Conservation (phyloP, 2,888 invertebrate species). For the Smittia sp. region DNA sequence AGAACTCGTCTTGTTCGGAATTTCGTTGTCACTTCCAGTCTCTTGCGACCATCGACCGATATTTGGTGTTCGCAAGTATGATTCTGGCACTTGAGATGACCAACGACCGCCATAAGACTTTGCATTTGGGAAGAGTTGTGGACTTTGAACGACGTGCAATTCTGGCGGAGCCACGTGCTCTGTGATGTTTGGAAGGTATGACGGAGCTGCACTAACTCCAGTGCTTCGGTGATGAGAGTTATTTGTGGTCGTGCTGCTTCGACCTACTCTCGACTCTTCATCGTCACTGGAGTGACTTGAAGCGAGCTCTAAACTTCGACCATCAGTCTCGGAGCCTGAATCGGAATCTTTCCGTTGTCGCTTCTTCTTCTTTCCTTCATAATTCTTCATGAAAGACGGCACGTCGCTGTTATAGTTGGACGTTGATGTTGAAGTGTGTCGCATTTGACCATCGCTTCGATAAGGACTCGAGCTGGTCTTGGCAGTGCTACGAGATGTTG, state of each 20-base stretch:
- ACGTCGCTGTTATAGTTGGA: slow-evolving; percentile 84
- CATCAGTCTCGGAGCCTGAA: slow-evolving; percentile 77
- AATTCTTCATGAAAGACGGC: slow-evolving; percentile 68
- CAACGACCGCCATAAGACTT: slow-evolving; percentile 65
- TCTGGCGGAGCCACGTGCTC: slow-evolving; percentile 60
- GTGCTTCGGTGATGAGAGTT: slow-evolving; percentile 51
- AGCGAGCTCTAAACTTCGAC: slow-evolving; percentile 82
- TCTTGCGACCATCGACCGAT: slow-evolving; percentile 74
- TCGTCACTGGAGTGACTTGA: slow-evolving; percentile 96
- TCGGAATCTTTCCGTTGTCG: slow-evolving; percentile 60
- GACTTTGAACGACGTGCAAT: slow-evolving; percentile 63
- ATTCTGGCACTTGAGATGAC: slow-evolving; percentile 66
- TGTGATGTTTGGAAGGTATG: slow-evolving; percentile 64
- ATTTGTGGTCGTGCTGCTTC: slow-evolving; percentile 50
- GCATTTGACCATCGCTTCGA: slow-evolving; percentile 77
- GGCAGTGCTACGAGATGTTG: slow-evolving; percentile 89
- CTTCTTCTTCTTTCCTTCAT: slow-evolving; percentile 54
- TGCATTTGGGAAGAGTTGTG: slow-evolving; percentile 67
- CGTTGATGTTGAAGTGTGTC: slow-evolving; percentile 81
- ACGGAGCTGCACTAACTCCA: slow-evolving; percentile 53
- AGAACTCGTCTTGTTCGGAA: slow-evolving; percentile 59
- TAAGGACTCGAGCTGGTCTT: slow-evolving; percentile 94
- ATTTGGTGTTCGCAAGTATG: slow-evolving; percentile 59
- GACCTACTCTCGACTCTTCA: slow-evolving; percentile 59
- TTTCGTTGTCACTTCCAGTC: slow-evolving; percentile 74